Conservation (phyloP, 2,888 invertebrate genomes). For the Ptychoptera albimana region DNA sequence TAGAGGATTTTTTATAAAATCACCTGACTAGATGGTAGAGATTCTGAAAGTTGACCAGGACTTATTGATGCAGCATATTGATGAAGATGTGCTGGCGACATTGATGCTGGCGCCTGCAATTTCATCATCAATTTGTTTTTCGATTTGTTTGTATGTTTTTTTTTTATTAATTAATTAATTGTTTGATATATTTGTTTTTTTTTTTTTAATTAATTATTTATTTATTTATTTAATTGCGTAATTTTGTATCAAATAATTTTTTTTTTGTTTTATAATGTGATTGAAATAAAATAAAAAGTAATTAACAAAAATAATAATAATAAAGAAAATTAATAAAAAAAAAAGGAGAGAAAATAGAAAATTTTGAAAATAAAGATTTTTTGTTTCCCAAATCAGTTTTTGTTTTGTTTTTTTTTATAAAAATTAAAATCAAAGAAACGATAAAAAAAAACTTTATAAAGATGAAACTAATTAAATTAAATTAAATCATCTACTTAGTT, state of each 20-base stretch:
- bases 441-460: not conserved
- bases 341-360: not conserved
- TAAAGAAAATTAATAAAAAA: not conserved
- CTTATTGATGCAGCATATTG: constrained; percentile 49
- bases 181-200: not conserved
- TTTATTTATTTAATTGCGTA: not conserved
- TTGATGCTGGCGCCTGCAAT: constrained; percentile 75
- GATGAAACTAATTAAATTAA: no score
- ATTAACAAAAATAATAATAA: not conserved
- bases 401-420: not conserved
- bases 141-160: constrained; percentile 6
- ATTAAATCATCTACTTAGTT: no score
- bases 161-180: not conserved
- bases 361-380: no score
- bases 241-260: not conserved
- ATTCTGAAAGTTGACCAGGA: constrained; percentile 51
- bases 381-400: not conserved
- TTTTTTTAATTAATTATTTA: no score
- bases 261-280: not conserved
- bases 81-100: constrained; percentile 76
- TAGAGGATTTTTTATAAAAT: not conserved
- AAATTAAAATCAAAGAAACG: not conserved
- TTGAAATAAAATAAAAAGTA: not conserved
- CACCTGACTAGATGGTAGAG: constrained; percentile 69
- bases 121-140: not conserved